Conservation (phyloP, 2,797 vertebrate genomes). For the Cheirogaleus major region DNA sequence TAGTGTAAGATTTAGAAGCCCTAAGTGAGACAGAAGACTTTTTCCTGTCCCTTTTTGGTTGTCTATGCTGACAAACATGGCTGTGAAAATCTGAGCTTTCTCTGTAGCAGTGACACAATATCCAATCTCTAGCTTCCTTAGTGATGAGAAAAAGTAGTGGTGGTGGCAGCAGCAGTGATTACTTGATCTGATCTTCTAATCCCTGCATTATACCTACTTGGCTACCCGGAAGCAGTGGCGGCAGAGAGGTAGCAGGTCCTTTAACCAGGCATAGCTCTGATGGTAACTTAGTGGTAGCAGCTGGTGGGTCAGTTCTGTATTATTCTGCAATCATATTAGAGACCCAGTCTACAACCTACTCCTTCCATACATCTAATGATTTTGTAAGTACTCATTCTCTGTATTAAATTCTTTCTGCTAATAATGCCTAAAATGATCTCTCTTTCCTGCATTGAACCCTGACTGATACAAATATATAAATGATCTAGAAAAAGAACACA, state of each 20-base stretch:
- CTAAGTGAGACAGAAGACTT: not conserved
- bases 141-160: not conserved
- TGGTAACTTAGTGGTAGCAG: not conserved
- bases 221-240: not conserved
- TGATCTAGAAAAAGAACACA: not conserved
- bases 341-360: not conserved
- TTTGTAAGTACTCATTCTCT: not conserved
- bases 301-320: not conserved
- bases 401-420: not conserved
- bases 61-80: not conserved
- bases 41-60: not conserved
- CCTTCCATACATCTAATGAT: not conserved
- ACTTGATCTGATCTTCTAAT: not conserved
- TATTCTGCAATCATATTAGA: not conserved
- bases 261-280: not conserved
- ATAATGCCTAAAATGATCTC: not conserved
- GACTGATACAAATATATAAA: constrained; percentile 12
- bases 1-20: not conserved
- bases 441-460: not conserved
- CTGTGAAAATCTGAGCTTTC: not conserved
- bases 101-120: not conserved
- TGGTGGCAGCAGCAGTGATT: not conserved
- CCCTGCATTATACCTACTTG: not conserved
- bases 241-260: not conserved
- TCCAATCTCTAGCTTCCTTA: not conserved